These are phyloP conservation scores for Hystrix cristata DNA, from an alignment of 2,113 vertebrate species.

Conservation along the genomic window DNA sequence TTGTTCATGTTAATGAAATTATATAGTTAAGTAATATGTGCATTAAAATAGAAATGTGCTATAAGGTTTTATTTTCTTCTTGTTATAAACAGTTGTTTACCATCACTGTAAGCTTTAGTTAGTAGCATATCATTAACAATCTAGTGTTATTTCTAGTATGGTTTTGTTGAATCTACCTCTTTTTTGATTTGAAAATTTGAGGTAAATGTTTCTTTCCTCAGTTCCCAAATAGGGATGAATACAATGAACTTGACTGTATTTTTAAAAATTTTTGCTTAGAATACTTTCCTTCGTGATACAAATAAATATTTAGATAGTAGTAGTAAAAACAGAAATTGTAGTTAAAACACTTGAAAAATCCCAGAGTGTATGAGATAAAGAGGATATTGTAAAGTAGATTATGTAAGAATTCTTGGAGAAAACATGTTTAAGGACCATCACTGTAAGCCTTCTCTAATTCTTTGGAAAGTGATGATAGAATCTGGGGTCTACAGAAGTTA, in stretches of 20 bases:
- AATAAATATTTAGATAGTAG: constrained; percentile 57
- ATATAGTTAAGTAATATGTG: neutral
- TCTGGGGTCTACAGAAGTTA: neutral
- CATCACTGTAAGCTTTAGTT: neutral
- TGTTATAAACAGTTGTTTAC: neutral
- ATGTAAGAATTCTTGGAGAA: neutral
- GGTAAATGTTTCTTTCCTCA: constrained; percentile 46
- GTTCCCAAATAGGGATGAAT: neutral
- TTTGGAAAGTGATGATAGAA: constrained; percentile 5
- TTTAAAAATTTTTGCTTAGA: constrained; percentile 37
- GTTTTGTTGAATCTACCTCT: neutral
- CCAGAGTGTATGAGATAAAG: neutral
- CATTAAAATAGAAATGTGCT: constrained; percentile 13
- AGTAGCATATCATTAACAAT: constrained; percentile 6
- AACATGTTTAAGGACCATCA: constrained; percentile 2
- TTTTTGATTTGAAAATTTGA: constrained; percentile 46
- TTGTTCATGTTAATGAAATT: constrained; percentile 43
- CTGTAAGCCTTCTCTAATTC: neutral
- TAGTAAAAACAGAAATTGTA: constrained; percentile 10
- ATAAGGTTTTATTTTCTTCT: constrained; percentile 37
- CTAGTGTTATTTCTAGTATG: constrained; percentile 6
- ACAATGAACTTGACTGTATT: constrained; percentile 5
- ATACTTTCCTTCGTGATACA: constrained; percentile 32
- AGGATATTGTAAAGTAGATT: constrained; percentile 13
- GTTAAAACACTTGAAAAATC: constrained; percentile 56